Conservation (phyloP, 30 jellyfish, hydroid and myxozoan genomes). For the Pelagia noctiluca region DNA sequence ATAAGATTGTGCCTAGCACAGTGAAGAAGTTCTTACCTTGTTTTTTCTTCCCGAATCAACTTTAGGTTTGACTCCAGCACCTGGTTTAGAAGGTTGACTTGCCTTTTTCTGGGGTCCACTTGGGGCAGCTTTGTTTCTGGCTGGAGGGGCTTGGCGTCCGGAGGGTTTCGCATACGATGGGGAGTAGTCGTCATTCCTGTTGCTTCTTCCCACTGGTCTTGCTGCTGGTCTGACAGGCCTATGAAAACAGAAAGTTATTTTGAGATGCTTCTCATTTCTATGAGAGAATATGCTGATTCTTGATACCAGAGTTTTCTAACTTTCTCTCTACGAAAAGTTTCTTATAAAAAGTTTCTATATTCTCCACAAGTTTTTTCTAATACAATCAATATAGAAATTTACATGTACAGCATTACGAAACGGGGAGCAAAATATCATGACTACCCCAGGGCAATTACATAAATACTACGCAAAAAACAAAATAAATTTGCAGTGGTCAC, state of each 20-base stretch:
- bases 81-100: conserved; percentile 62
- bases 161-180: conserved; percentile 77
- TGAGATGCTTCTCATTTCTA: neutral
- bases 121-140: conserved; percentile 42
- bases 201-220: conserved; percentile 91
- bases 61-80: conserved; percentile 84
- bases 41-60: conserved; percentile 84
- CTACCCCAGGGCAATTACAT: no score
- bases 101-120: conserved; percentile 54
- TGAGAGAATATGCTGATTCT: no score
- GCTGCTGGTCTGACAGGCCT: conserved; percentile 88
- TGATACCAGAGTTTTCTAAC: no score
- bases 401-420: no score
- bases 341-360: no score
- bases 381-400: no score
- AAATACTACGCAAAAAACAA: no score
- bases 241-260: neutral
- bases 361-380: neutral
- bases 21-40: conserved; percentile 12
- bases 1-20: neutral
- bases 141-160: conserved; percentile 65
- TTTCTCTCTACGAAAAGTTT: no score
- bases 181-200: conserved; percentile 85
- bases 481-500: no score
- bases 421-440: no score